These are phyloP conservation scores for Cossypha dichroa DNA, from an alignment of 2,797 vertebrate genomes.

Conservation along the genomic window DNA sequence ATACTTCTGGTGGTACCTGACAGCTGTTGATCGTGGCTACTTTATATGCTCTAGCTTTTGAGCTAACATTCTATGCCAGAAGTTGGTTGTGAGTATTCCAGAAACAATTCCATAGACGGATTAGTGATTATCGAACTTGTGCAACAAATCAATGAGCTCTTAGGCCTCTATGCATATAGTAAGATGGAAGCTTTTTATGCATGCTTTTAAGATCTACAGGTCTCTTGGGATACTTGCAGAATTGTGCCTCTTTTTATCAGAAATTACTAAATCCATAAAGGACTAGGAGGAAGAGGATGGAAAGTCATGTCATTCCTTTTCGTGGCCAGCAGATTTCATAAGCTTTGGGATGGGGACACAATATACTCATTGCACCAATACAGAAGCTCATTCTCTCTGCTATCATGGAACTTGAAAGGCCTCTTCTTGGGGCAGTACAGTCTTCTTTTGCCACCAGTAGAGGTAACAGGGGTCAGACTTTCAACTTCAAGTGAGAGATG, in stretches of 20 bases:
- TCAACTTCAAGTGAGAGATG: background rate
- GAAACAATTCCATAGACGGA: background rate
- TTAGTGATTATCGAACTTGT: background rate
- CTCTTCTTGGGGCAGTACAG: background rate
- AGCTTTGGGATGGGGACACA: background rate
- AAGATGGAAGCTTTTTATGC: background rate
- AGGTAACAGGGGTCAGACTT: background rate
- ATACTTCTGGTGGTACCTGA: background rate
- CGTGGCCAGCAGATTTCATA: background rate
- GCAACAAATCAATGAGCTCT: constrained; percentile 40
- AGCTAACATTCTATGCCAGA: background rate
- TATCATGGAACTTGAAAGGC: background rate
- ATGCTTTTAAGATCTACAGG: background rate
- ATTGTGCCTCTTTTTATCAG: background rate
- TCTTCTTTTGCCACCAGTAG: background rate
- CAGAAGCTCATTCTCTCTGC: background rate
- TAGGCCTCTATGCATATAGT: background rate
- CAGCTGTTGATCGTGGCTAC: background rate
- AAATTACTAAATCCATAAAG: background rate
- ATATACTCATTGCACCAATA: background rate
- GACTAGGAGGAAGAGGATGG: background rate
- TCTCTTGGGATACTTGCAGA: background rate
- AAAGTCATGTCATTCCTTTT: background rate
- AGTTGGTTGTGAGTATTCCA: background rate
- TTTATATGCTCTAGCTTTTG: background rate